Percentiles rank a stretch among this genome's conserved stretches.
These are phyloP conservation scores for Pogona vitticeps DNA, from an alignment of 2,113 vertebrate genomes.

Conservation along the genomic window DNA sequence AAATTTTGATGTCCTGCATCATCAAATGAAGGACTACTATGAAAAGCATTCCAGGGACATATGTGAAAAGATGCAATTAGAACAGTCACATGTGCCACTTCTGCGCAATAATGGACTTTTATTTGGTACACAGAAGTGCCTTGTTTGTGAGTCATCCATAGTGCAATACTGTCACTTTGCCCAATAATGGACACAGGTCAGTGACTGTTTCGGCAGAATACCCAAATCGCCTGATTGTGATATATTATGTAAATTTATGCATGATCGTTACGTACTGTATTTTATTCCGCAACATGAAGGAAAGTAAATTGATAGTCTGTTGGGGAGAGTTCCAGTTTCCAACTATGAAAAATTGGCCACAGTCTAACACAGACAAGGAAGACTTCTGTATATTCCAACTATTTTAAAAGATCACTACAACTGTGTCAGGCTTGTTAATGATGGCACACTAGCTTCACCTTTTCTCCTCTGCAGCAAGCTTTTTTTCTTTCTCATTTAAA, in stretches of 20 bases:
- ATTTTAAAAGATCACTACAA: too few relatives aligned
- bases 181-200: not conserved
- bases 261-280: not conserved
- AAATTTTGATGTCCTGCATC: too few relatives aligned
- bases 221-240: not conserved
- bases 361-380: not conserved
- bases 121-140: not conserved
- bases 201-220: not conserved
- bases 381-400: too few relatives aligned
- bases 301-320: not conserved
- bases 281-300: not conserved
- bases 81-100: not conserved
- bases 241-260: not conserved
- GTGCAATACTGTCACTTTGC: not conserved
- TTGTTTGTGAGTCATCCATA: not conserved
- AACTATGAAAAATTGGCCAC: not conserved
- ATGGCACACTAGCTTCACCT: not conserved
- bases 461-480: constrained; percentile 21
- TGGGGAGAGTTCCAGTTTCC: not conserved
- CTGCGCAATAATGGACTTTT: not conserved
- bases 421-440: too few relatives aligned
- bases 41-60: not conserved
- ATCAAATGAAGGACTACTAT: too few relatives aligned
- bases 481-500: constrained; percentile 14
- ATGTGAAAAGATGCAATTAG: not conserved